A percentile compares a stretch with the other conserved stretches of the same genome.
Evolutionary conservation across 2,888 invertebrate genomes (phyloP).

Genomic region (Cerastoderma edule): DNA sequence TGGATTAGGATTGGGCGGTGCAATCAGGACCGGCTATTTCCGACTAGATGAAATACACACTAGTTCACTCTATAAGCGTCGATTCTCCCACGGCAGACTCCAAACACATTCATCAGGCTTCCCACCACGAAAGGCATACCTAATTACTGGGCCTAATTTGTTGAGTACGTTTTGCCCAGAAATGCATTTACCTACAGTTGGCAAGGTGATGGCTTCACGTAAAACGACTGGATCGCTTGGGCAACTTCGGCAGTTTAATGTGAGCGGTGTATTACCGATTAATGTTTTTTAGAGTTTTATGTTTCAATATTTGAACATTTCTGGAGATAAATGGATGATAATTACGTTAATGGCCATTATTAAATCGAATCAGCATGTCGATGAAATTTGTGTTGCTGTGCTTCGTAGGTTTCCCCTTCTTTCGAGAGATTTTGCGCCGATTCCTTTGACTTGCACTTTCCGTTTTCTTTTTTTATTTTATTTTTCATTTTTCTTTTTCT

Average conservation of each 20-base stretch:
- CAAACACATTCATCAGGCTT: conserved; percentile 15
- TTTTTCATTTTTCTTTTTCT: no score
- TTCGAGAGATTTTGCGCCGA: no score
- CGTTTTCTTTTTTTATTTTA: no score
- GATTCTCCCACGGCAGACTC: no score
- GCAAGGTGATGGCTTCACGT: conserved; percentile 3
- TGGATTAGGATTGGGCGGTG: no score
- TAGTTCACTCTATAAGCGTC: no score
- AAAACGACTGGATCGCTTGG: background rate
- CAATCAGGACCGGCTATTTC: no score
- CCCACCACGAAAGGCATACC: background rate
- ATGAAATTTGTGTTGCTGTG: no score
- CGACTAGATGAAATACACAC: no score
- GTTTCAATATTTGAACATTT: conserved; percentile 48
- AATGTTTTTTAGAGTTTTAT: conserved; percentile 37
- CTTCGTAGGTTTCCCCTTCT: no score
- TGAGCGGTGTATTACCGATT: conserved; percentile 28
- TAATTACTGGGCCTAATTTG: conserved; percentile 11
- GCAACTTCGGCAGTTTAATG: conserved; percentile 19
- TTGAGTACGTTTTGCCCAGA: conserved; percentile 10
- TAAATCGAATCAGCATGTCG: conserved; percentile 37
- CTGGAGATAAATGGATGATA: conserved; percentile 47
- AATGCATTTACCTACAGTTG: conserved; percentile 20
- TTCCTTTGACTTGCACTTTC: no score
- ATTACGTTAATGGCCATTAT: conserved; percentile 39